phyloP scores from a whole-genome alignment of 2,113 vertebrate species.

The Bungarus multicinctus region DNA sequence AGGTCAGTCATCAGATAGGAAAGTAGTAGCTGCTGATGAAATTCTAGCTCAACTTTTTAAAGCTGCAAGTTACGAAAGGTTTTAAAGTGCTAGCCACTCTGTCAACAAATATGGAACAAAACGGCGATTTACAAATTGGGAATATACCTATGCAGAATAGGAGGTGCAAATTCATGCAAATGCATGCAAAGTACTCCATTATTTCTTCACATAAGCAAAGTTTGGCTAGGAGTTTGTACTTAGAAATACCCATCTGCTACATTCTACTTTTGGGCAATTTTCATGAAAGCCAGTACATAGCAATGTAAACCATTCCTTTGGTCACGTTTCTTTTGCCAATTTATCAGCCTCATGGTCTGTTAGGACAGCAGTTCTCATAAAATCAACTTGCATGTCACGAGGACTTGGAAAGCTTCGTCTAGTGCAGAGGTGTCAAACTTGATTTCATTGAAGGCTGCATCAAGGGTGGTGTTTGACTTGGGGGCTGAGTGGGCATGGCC shows the following conservation, averaged over 20 bases:
- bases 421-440: neutral
- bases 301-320: neutral
- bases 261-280: neutral
- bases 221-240: neutral
- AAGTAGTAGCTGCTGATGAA: neutral
- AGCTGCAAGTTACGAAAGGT: neutral
- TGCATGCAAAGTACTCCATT: neutral
- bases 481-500: too few species aligned
- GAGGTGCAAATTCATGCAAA: neutral
- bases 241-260: neutral
- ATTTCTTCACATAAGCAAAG: neutral
- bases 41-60: neutral
- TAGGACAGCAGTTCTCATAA: neutral
- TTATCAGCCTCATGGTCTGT: neutral
- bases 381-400: neutral
- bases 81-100: neutral
- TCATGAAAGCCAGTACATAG: neutral
- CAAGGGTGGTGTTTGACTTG: too few species aligned
- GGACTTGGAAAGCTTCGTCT: neutral
- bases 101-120: neutral
- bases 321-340: neutral
- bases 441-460: too few species aligned
- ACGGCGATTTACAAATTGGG: neutral
- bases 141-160: neutral
- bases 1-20: neutral